Evolutionary conservation across 1,140 invertebrate species (phyloP), one percentile per base, ranked within the genome.

Genomic region (Cheumatopsyche charites): DNA sequence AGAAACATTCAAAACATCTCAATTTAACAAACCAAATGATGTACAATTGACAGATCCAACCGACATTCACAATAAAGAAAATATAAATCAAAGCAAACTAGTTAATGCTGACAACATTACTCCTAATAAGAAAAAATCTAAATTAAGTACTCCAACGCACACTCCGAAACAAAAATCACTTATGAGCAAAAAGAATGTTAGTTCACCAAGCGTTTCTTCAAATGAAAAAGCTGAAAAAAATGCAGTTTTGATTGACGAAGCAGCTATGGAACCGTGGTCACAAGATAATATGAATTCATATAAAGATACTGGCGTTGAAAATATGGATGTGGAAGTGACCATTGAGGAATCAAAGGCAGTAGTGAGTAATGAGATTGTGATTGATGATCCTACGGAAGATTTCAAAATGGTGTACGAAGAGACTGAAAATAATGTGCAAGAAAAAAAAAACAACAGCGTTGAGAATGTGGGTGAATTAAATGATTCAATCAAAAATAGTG

Each of bases 391-490:
- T 55, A 87, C 85, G 11, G 88, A 90, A 79, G 89, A 91, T 75
- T 89, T 92, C 26, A 86, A 89, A 77, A 80, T 91, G 61, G 84
- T 90, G 63, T 88, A 88, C 62, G 88, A 89, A 74, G 89, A 90
- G 42, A 79, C 81, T 1, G 73, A 80, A 26, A 43, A 21, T 71
- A 71, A 71, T 55, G 79, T 74, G 19, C 78, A 78, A 66, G 41
- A 73, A 11, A 67, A 75, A 47, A 52, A 62, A 19, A 69, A 71
- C 25, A 72, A 58, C 19, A 47, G 47, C n/a, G 29, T 45, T 62
- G 68, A 77, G 67, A 62, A 66, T 70, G 49, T 4, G 9, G 79
- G 77, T 62, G 70, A 29, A 42, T 83, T 76, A 73, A 79, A 73
- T 66, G 9, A 36, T 9, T 36, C 3, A 3, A 36, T 4, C 9